A percentile compares a stretch with the other conserved stretches of the same genome.
Evolutionary conservation across 2,888 invertebrate genomes (phyloP).

Genomic region (Nasonovia ribisnigri): DNA sequence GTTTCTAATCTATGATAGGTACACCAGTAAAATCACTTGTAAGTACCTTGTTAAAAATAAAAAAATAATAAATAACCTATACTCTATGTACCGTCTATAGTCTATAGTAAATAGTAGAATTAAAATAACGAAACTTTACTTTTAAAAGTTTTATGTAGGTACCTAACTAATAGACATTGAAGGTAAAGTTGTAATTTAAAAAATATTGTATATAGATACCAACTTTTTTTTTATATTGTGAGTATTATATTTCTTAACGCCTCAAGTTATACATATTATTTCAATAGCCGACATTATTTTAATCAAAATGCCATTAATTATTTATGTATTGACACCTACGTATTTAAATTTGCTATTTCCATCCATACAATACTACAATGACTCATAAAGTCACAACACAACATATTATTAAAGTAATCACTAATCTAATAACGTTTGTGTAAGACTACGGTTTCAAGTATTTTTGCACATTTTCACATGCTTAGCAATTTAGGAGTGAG

Average conservation of each 20-base stretch:
- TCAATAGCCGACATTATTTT: background rate
- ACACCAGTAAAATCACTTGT: background rate
- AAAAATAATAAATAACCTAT: no score
- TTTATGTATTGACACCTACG: conserved; percentile 30
- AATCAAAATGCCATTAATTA: conserved; percentile 18
- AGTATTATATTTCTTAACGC: background rate
- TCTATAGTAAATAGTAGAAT: no score
- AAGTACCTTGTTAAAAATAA: no score
- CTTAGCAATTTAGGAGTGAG: background rate
- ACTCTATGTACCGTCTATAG: no score
- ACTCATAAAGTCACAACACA: background rate
- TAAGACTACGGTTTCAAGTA: background rate
- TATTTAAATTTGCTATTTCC: conserved; percentile 21
- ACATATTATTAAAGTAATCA: conserved; percentile 10
- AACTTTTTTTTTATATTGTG: background rate
- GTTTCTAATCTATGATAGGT: background rate
- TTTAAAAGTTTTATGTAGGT: background rate
- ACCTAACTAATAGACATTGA: background rate
- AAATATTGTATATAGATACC: background rate
- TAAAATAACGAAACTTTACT: background rate
- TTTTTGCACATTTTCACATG: background rate
- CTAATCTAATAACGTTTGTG: background rate
- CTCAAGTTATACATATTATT: background rate
- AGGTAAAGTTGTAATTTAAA: background rate
- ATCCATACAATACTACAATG: background rate